phyloP scores from a whole-genome alignment of 37 sponge, comb jelly and placozoan genomes.

The Cliona cf. orientalis region DNA sequence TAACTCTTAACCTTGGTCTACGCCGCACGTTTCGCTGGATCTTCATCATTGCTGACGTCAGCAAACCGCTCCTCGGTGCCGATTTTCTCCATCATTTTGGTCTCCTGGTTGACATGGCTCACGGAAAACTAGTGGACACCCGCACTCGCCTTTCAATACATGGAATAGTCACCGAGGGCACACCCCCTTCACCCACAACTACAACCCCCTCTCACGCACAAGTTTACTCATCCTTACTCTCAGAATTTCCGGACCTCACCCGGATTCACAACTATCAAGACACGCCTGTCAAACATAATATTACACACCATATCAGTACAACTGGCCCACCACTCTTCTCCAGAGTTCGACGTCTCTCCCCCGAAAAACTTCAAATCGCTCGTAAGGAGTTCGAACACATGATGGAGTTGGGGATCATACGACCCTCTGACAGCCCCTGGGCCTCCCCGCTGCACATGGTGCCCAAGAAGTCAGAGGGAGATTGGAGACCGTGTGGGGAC shows the following conservation, averaged over 20 bases:
- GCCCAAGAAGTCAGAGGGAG: slow-evolving; percentile 56
- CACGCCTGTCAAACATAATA: slow-evolving; percentile 49
- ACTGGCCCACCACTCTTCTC: slow-evolving; percentile 70
- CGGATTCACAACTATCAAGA: background rate
- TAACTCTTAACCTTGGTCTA: slow-evolving; percentile 64
- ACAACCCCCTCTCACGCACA: background rate
- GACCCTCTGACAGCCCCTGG: slow-evolving; percentile 69
- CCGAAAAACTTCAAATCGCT: slow-evolving; percentile 51
- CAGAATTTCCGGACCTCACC: slow-evolving; percentile 47
- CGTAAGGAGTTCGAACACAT: slow-evolving; percentile 70
- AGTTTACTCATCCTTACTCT: slow-evolving; percentile 47
- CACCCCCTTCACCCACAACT: slow-evolving; percentile 26
- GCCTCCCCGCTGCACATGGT: slow-evolving; percentile 76
- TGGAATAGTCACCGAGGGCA: slow-evolving; percentile 12
- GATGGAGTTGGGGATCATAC: slow-evolving; percentile 67
- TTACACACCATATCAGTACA: slow-evolving; percentile 58
- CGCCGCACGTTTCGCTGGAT: slow-evolving; percentile 62
- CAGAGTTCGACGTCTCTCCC: slow-evolving; percentile 58
- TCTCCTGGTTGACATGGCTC: slow-evolving; percentile 55
- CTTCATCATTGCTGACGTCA: slow-evolving; percentile 75
- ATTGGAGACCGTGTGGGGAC: slow-evolving; percentile 82
- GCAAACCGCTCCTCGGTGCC: slow-evolving; percentile 62
- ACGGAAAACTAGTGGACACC: slow-evolving; percentile 45
- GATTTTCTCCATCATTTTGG: slow-evolving; percentile 68
- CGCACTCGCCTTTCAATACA: slow-evolving; percentile 24